Evolutionary conservation across 37 sponge, comb jelly and placozoan genomes (phyloP).

Genomic region (Axinella damicornis): DNA sequence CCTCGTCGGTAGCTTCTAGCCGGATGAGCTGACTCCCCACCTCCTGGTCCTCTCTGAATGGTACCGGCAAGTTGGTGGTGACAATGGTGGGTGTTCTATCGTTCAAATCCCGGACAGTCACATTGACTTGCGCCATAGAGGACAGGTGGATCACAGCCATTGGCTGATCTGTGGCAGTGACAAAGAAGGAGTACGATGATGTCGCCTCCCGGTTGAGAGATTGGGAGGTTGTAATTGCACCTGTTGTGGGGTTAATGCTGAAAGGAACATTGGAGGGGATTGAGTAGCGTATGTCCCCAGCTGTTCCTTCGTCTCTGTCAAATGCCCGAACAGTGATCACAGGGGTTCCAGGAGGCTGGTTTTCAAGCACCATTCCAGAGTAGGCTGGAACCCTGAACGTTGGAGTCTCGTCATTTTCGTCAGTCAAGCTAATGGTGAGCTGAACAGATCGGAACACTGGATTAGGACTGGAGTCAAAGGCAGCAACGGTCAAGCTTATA

Average conservation of each 20-base stretch:
- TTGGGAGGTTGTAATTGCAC: constrained; percentile 32
- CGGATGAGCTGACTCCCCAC: constrained; percentile 15
- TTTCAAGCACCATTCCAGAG: constrained; percentile 48
- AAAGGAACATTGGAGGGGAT: constrained; percentile 14
- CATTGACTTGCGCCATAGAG: constrained; percentile 27
- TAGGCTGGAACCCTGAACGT: constrained; percentile 39
- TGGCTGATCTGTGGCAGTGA: constrained; percentile 52
- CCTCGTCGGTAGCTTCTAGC: constrained; percentile 44
- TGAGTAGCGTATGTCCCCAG: constrained; percentile 41
- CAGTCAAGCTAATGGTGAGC: constrained; percentile 33
- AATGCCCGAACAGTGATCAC: constrained; percentile 57
- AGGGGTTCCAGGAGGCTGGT: not conserved
- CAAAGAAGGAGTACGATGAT: constrained; percentile 20
- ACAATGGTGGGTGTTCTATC: constrained; percentile 53
- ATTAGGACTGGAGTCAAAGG: constrained; percentile 69
- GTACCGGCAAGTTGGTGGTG: not conserved
- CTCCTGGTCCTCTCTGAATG: constrained; percentile 15
- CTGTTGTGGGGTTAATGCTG: constrained; percentile 43
- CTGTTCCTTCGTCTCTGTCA: constrained; percentile 51
- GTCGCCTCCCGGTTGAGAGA: constrained; percentile 55
- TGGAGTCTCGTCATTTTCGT: constrained; percentile 65
- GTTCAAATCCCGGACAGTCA: constrained; percentile 63
- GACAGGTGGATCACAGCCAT: not conserved
- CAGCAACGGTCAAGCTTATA: constrained; percentile 32
- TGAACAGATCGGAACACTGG: constrained; percentile 2